Evolutionary conservation across 2,888 invertebrate species (phyloP).

Genomic region (Stegophylla sp.): DNA sequence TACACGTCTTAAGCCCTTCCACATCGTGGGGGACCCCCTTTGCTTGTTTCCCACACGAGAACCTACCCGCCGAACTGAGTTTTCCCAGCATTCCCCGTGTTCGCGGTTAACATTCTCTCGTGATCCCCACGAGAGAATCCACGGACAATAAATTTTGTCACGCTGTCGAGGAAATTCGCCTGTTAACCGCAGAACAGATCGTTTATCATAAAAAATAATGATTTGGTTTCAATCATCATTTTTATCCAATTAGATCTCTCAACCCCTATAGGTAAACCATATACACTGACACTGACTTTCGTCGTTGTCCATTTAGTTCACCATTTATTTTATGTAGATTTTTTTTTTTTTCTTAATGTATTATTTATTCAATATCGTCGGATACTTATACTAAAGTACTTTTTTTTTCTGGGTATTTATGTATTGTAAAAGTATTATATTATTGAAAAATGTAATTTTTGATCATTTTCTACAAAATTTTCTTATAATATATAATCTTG

Average conservation of each 20-base stretch:
- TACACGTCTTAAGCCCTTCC: conserved; percentile 21
- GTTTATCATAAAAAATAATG: conserved; percentile 23
- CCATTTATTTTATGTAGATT: no score
- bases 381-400: no score
- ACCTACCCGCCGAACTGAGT: background rate
- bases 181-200: background rate
- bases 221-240: background rate
- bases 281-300: background rate
- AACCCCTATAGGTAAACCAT: background rate
- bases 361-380: no score
- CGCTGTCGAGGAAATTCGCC: conserved; percentile 30
- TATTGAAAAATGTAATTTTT: no score
- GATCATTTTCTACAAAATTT: no score
- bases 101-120: conserved; percentile 3
- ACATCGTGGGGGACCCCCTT: background rate
- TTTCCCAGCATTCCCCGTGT: conserved; percentile 19
- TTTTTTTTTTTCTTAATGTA: no score
- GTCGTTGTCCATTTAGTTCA: background rate
- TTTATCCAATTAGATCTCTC: background rate
- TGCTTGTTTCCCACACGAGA: conserved; percentile 10
- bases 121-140: conserved; percentile 9
- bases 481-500: no score
- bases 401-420: no score
- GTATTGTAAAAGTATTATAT: no score
- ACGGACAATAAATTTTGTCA: conserved; percentile 43